phyloP scores from a whole-genome alignment of 92 coral and sea anemone species.

The Siderastrea radians region DNA sequence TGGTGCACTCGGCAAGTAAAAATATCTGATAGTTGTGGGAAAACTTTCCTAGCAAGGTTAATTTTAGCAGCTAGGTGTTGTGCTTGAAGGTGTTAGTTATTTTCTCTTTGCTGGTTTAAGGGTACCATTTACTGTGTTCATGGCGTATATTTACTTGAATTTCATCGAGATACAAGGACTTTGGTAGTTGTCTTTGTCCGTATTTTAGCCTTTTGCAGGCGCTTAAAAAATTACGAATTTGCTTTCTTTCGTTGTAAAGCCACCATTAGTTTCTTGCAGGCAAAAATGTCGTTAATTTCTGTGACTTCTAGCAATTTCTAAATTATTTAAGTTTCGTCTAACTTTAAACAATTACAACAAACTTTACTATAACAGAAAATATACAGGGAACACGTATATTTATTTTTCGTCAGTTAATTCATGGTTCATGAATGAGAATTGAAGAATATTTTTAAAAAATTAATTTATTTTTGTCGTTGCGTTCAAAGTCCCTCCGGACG shows the following conservation, averaged over 20 bases:
- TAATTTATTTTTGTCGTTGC: conserved; percentile 5
- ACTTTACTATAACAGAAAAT: background rate
- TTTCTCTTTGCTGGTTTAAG: too few species aligned
- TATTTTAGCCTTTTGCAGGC: too few species aligned
- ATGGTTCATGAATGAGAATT: background rate
- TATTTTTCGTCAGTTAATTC: background rate
- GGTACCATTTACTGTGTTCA: too few species aligned
- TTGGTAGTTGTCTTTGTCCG: too few species aligned
- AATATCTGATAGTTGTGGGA: too few species aligned
- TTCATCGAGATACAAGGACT: too few species aligned
- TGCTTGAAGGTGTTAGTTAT: background rate
- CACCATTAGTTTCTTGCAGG: too few species aligned
- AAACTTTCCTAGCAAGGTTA: too few species aligned
- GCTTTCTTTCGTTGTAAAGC: too few species aligned
- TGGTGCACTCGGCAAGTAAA: too few species aligned
- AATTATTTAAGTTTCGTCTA: background rate
- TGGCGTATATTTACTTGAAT: background rate
- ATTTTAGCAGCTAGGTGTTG: too few species aligned
- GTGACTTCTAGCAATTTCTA: background rate
- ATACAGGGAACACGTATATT: background rate
- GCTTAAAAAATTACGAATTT: too few species aligned
- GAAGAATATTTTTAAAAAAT: background rate
- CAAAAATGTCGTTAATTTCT: background rate
- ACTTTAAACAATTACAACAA: background rate
- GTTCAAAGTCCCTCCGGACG: background rate